phyloP scores from a whole-genome alignment of 2,797 vertebrate genomes.

The Mormyrops attenuatus region DNA sequence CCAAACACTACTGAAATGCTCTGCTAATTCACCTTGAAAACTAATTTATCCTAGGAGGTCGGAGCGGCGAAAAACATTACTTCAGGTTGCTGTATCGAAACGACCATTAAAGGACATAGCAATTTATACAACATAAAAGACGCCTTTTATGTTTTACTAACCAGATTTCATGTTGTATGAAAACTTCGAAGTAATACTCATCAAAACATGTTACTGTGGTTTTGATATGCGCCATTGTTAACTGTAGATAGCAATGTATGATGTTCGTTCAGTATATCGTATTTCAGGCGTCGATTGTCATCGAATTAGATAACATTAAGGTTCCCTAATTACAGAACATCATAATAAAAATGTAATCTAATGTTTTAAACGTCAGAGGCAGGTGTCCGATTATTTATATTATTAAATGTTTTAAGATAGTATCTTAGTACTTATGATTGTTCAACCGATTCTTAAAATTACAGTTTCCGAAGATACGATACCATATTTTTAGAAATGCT shows the following conservation, averaged over 20 bases:
- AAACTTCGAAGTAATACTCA: neutral
- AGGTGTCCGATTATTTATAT: neutral
- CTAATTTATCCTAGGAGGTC: conserved; percentile 8
- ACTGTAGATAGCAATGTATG: neutral
- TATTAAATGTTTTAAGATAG: neutral
- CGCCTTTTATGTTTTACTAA: neutral
- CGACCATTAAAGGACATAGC: neutral
- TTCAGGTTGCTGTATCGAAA: neutral
- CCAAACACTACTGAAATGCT: neutral
- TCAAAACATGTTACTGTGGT: neutral
- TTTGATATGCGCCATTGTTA: neutral
- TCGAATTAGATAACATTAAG: neutral
- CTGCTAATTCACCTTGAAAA: conserved; percentile 16
- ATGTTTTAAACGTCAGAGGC: neutral
- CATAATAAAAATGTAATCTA: neutral
- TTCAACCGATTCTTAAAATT: neutral
- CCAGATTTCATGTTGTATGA: neutral
- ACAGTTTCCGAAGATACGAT: neutral
- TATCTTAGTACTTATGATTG: neutral
- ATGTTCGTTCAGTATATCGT: neutral
- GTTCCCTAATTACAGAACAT: neutral
- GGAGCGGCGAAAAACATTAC: conserved; percentile 6
- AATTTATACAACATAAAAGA: neutral
- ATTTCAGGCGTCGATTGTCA: neutral
- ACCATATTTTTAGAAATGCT: neutral